phyloP scores from a whole-genome alignment of 2,888 invertebrate genomes.

The Drosophila yooni region DNA sequence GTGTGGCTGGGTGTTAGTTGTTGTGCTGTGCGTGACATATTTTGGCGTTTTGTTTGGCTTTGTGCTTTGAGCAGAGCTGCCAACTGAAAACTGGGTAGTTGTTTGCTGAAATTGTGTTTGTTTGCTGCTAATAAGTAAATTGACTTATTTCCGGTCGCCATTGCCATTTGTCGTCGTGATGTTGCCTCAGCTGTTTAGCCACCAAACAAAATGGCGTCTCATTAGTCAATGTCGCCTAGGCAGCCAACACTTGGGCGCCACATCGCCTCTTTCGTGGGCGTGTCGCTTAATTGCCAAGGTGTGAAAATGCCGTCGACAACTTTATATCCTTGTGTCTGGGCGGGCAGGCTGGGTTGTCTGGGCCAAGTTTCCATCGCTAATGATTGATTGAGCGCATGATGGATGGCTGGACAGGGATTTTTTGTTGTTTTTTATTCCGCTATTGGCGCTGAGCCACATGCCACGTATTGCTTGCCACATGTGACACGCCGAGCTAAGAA shows the following conservation, averaged over 20 bases:
- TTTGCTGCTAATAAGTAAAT: slow-evolving; percentile 73
- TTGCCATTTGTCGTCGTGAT: slow-evolving; percentile 43
- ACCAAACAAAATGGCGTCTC: slow-evolving; percentile 73
- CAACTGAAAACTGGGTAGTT: slow-evolving; percentile 10
- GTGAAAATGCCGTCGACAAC: slow-evolving; percentile 56
- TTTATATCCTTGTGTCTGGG: slow-evolving; percentile 11
- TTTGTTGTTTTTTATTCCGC: slow-evolving; percentile 2
- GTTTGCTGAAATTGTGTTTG: slow-evolving; percentile 9
- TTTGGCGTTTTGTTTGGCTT: slow-evolving; percentile 64
- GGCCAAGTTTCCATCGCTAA: slow-evolving; percentile 62
- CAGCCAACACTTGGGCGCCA: slow-evolving; percentile 41
- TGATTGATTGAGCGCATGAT: slow-evolving; percentile 77
- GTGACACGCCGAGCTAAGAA: slow-evolving; percentile 18
- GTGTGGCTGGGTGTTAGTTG: slow-evolving; percentile 42
- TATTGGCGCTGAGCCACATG: slow-evolving; percentile 10
- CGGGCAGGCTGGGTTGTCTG: slow-evolving; percentile 1
- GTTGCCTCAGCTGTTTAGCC: slow-evolving; percentile 68
- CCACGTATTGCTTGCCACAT: slow-evolving; percentile 33
- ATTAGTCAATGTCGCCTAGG: slow-evolving; percentile 80
- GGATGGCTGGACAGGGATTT: slow-evolving; percentile 57
- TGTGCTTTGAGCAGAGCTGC: slow-evolving; percentile 37
- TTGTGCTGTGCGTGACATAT: slow-evolving; percentile 58
- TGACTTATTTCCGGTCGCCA: slow-evolving; percentile 75
- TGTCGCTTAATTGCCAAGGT: slow-evolving; percentile 73
- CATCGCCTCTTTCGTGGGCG: slow-evolving; percentile 8